Percentiles rank a stretch among this genome's conserved stretches.
These are phyloP conservation scores for Porites evermanni DNA, from an alignment of 92 coral and sea anemone species.

Conservation along the genomic window DNA sequence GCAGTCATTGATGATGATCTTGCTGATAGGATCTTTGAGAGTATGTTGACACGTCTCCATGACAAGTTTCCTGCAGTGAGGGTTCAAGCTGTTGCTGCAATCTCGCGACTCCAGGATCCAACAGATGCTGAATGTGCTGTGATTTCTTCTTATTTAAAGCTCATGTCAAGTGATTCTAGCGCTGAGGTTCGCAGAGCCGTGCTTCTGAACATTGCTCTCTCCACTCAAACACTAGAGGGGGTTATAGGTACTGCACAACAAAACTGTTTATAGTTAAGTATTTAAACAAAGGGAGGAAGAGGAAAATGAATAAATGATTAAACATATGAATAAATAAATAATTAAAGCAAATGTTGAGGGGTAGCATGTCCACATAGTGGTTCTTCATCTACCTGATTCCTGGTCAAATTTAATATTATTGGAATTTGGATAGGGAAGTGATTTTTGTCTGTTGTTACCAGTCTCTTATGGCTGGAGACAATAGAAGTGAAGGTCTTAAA, in stretches of 20 bases:
- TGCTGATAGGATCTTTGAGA: constrained; percentile 85
- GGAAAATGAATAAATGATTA: too few relatives aligned
- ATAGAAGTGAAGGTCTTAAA: too few relatives aligned
- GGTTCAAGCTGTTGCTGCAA: constrained; percentile 88
- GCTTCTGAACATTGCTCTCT: constrained; percentile 75
- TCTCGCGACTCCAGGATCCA: constrained; percentile 94
- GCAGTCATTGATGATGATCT: constrained; percentile 90
- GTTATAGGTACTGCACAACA: constrained; percentile 69
- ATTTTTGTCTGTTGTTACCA: too few relatives aligned
- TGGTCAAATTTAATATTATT: too few relatives aligned
- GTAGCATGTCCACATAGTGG: too few relatives aligned
- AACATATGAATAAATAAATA: too few relatives aligned
- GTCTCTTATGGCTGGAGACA: too few relatives aligned
- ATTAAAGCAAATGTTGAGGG: too few relatives aligned
- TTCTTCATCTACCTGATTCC: too few relatives aligned
- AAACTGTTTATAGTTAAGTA: too few relatives aligned
- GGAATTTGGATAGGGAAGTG: too few relatives aligned
- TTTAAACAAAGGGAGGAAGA: too few relatives aligned
- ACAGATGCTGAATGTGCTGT: constrained; percentile 85
- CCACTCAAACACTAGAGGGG: constrained; percentile 72
- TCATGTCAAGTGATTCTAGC: constrained; percentile 82
- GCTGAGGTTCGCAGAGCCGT: constrained; percentile 90
- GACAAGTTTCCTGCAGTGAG: constrained; percentile 90
- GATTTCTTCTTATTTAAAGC: constrained; percentile 63
- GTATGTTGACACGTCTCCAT: constrained; percentile 84